Conservation (phyloP, 2,888 invertebrate species). For the Erannis defoliaria region DNA sequence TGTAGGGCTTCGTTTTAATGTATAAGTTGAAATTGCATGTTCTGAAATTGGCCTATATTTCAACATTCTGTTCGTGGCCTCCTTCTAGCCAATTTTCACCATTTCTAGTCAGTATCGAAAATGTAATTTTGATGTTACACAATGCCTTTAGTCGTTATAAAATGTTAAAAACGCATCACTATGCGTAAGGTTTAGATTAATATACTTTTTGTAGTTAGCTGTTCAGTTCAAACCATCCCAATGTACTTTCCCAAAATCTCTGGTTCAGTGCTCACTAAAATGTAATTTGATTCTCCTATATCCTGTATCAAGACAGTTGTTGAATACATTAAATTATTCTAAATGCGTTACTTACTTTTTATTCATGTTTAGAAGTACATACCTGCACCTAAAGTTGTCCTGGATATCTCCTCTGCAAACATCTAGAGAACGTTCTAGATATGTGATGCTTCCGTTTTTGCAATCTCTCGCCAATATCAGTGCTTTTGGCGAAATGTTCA, state of each 20-base stretch:
- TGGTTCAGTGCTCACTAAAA: conserved; percentile 19
- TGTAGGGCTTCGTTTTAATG: conserved; percentile 78
- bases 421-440: conserved; percentile 73
- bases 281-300: conserved; percentile 13
- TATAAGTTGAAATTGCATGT: conserved; percentile 67
- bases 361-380: conserved; percentile 31
- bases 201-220: conserved; percentile 22
- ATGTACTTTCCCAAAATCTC: conserved; percentile 24
- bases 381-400: conserved; percentile 30
- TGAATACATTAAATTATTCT: conserved; percentile 22
- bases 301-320: conserved; percentile 23
- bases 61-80: conserved; percentile 76
- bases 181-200: conserved; percentile 16
- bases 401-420: conserved; percentile 24
- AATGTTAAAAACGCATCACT: conserved; percentile 14
- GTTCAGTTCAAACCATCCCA: conserved; percentile 21
- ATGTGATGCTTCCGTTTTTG: conserved; percentile 43
- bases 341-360: conserved; percentile 30
- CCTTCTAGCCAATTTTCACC: conserved; percentile 72
- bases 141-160: conserved; percentile 29
- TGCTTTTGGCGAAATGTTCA: background rate
- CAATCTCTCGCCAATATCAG: background rate
- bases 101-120: conserved; percentile 59
- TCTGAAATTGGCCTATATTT: conserved; percentile 64
- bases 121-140: conserved; percentile 47